phyloP scores from a whole-genome alignment of 2,113 vertebrate species.

The Crotalus horridus region DNA sequence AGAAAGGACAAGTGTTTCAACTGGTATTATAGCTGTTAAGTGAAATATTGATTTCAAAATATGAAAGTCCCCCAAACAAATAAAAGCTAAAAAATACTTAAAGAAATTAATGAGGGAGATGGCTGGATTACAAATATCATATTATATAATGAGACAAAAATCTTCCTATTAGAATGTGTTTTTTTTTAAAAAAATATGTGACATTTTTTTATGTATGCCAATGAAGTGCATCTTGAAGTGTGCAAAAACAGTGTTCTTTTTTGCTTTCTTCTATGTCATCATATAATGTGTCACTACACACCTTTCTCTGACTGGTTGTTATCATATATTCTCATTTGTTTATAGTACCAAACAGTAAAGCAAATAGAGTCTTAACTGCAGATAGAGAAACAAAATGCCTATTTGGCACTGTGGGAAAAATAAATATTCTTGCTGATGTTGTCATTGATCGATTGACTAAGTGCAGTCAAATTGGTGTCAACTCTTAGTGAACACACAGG shows the following conservation, averaged over 20 bases:
- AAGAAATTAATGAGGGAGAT: background rate
- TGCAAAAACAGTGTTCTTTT: background rate
- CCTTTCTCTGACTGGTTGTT: background rate
- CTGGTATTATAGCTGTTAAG: constrained; percentile 1
- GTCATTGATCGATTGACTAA: background rate
- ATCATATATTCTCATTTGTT: background rate
- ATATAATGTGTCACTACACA: background rate
- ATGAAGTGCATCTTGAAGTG: background rate
- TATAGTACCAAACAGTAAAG: background rate
- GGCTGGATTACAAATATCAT: background rate
- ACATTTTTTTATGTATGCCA: background rate
- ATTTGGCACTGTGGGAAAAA: background rate
- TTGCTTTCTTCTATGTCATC: background rate
- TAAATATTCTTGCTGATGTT: background rate
- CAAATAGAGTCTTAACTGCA: background rate
- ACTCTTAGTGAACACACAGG: background rate
- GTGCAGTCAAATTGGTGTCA: background rate
- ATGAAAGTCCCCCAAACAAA: background rate
- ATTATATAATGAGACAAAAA: background rate
- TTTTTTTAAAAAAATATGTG: background rate
- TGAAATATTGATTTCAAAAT: background rate
- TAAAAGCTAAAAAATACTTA: constrained; percentile 7
- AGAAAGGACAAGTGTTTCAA: background rate
- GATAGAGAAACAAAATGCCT: background rate
- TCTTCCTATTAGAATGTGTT: background rate